These are phyloP conservation scores for Oreochromis niloticus DNA, from an alignment of 2,113 vertebrate genomes.

Conservation along the genomic window DNA sequence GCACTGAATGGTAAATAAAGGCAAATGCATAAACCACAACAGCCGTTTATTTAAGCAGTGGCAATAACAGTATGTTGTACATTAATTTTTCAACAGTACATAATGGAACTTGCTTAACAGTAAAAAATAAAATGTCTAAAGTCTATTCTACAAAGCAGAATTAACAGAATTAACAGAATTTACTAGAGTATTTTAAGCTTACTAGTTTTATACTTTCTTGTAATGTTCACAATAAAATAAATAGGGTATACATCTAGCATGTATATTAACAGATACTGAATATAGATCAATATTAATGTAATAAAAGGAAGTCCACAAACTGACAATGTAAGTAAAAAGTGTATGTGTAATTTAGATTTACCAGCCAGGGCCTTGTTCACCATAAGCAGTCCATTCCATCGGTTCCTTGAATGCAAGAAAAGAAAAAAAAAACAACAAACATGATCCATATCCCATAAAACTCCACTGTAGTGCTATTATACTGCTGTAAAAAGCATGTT, in stretches of 20 bases:
- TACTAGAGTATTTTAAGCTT: not conserved
- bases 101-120: not conserved
- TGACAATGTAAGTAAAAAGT: not conserved
- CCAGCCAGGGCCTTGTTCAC: not conserved
- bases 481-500: too few relatives aligned
- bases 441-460: too few relatives aligned
- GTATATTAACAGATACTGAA: not conserved
- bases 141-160: not conserved
- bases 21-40: not conserved
- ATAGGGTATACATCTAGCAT: not conserved
- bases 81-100: not conserved
- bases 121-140: not conserved
- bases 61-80: not conserved
- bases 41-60: not conserved
- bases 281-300: not conserved
- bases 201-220: not conserved
- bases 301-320: not conserved
- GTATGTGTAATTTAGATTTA: not conserved
- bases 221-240: too few relatives aligned
- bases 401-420: accelerated
- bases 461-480: too few relatives aligned
- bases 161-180: too few relatives aligned
- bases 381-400: accelerated
- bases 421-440: too few relatives aligned
- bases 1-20: not conserved